Evolutionary conservation across 1,140 invertebrate species (phyloP).

Genomic region (Tyrophagus putrescentiae): DNA sequence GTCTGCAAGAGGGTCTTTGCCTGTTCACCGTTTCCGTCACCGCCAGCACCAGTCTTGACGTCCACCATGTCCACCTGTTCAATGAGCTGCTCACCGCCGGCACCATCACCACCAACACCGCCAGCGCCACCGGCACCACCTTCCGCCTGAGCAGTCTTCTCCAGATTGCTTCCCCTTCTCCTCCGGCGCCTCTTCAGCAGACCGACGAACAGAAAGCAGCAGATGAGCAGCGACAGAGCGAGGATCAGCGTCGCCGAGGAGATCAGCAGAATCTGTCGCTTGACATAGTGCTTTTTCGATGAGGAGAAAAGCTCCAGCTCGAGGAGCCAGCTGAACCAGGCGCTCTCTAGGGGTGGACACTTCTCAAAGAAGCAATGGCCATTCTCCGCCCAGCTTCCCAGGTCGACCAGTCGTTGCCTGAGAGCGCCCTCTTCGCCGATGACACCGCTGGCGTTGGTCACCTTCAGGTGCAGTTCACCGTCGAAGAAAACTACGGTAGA

Average conservation of each 20-base stretch:
- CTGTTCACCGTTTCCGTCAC: conserved; percentile 1
- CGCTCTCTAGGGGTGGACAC: not conserved
- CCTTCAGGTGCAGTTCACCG: not conserved
- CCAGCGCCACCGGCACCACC: too few species aligned
- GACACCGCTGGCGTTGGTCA: too few species aligned
- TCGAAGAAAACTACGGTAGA: not conserved
- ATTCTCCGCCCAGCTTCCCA: not conserved
- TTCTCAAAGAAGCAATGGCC: not conserved
- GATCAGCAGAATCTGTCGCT: not conserved
- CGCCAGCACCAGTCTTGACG: too few species aligned
- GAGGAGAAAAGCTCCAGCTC: not conserved
- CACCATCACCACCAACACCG: too few species aligned
- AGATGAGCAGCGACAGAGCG: too few species aligned
- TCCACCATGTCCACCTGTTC: too few species aligned
- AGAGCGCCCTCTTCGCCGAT: too few species aligned
- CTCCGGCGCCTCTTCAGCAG: not conserved
- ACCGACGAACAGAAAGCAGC: not conserved
- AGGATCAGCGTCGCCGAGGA: too few species aligned
- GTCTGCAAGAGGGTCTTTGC: not conserved
- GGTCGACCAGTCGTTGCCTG: too few species aligned
- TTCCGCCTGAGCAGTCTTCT: too few species aligned
- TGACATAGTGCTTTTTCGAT: conserved; percentile 1
- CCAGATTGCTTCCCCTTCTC: too few species aligned
- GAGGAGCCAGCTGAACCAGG: not conserved
- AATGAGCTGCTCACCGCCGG: too few species aligned